phyloP scores from a whole-genome alignment of 1,140 invertebrate species.

The Wiebesia pumilae region DNA sequence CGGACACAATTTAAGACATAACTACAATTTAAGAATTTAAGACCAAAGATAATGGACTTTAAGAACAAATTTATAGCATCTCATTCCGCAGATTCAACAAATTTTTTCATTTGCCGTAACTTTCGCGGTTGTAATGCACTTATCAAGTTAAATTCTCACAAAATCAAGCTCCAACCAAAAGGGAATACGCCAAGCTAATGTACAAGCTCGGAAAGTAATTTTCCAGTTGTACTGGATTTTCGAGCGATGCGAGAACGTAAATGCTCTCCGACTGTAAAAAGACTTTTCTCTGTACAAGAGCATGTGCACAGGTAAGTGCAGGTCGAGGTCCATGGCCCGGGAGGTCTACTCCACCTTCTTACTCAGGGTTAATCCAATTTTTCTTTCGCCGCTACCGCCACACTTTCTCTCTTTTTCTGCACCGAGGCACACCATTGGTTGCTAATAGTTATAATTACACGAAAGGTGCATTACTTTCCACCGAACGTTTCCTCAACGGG shows the following conservation, averaged over 20 bases:
- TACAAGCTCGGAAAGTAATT: background rate
- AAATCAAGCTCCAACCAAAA: background rate
- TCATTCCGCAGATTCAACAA: background rate
- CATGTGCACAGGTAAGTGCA: background rate
- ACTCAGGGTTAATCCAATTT: constrained; percentile 24
- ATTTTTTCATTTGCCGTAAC: background rate
- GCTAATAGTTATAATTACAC: constrained; percentile 46
- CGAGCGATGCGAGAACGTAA: background rate
- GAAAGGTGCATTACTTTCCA: constrained; percentile 23
- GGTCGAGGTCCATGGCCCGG: background rate
- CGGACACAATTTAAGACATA: background rate
- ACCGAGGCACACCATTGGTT: constrained; percentile 1
- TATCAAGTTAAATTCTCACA: background rate
- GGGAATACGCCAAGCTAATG: background rate
- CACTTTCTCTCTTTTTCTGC: background rate
- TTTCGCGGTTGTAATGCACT: background rate
- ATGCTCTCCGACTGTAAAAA: background rate
- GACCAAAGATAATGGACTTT: background rate
- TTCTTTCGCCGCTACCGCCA: background rate
- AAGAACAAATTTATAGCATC: background rate
- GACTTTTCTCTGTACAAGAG: background rate
- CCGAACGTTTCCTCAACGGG: background rate
- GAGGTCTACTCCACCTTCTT: background rate
- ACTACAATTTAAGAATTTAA: background rate
- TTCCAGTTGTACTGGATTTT: background rate